These are phyloP conservation scores for Columba guinea DNA, from an alignment of 2,797 vertebrate species.

Conservation along the genomic window DNA sequence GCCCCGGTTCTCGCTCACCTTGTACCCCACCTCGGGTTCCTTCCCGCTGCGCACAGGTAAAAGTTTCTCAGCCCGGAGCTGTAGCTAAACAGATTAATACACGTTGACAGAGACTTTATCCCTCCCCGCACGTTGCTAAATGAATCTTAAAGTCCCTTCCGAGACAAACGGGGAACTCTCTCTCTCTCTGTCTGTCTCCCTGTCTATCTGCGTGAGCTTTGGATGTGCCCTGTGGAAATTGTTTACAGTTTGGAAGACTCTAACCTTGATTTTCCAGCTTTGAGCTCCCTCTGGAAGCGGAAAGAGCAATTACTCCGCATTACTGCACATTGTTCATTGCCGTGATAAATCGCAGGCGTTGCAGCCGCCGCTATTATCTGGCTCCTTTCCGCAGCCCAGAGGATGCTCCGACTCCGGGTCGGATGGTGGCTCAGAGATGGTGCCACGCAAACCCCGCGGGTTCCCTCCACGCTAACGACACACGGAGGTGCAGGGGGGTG, in stretches of 20 bases:
- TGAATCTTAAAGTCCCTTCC: background rate
- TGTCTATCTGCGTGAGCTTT: background rate
- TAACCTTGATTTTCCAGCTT: constrained; percentile 56
- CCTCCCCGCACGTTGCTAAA: background rate
- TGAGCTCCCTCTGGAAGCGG: constrained; percentile 66
- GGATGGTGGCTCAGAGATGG: background rate
- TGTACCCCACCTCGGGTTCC: background rate
- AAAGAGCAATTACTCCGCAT: constrained; percentile 65
- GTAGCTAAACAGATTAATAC: background rate
- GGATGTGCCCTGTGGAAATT: background rate
- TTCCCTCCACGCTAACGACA: accelerated
- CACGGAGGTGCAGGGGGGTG: background rate
- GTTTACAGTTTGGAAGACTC: constrained; percentile 43
- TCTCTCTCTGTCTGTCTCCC: background rate
- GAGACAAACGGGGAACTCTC: background rate
- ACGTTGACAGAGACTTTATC: background rate
- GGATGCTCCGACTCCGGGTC: background rate
- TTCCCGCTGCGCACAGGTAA: background rate
- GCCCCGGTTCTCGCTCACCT: background rate
- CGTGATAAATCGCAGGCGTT: constrained; percentile 66
- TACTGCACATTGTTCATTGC: constrained; percentile 30
- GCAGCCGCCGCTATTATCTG: constrained; percentile 36
- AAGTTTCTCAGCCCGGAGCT: background rate
- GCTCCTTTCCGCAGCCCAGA: background rate
- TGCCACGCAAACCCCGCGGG: accelerated